Conservation (phyloP, 2,888 invertebrate genomes). For the Phengaris arion region DNA sequence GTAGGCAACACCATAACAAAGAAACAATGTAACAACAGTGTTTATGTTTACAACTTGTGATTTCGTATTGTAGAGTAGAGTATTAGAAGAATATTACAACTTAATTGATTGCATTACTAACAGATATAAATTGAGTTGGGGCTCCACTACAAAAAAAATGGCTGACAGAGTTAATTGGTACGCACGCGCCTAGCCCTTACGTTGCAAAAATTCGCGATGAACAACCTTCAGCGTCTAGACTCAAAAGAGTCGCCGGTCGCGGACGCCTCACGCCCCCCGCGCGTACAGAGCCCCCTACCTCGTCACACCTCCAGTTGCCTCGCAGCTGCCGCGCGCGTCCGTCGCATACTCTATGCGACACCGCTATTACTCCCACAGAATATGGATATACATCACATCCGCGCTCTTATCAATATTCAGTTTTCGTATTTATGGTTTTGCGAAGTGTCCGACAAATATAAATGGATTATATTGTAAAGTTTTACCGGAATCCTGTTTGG, state of each 20-base stretch:
- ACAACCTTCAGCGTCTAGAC: slow-evolving; percentile 30
- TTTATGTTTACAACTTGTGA: not conserved
- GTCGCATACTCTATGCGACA: slow-evolving; percentile 75
- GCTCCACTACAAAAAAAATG: slow-evolving; percentile 11
- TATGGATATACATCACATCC: slow-evolving; percentile 77
- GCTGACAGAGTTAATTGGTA: slow-evolving; percentile 43
- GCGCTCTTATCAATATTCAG: slow-evolving; percentile 72
- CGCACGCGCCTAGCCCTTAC: slow-evolving; percentile 62
- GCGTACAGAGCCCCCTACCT: slow-evolving; percentile 41
- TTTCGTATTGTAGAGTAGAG: not conserved
- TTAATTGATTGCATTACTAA: slow-evolving; percentile 7
- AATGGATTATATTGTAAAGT: slow-evolving; percentile 80
- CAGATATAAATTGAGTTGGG: not conserved
- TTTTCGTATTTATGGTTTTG: slow-evolving; percentile 76
- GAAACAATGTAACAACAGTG: not conserved
- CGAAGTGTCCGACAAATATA: slow-evolving; percentile 74
- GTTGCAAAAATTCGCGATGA: slow-evolving; percentile 55
- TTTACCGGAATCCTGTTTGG: slow-evolving; percentile 58
- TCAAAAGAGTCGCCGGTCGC: slow-evolving; percentile 34
- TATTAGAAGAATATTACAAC: slow-evolving; percentile 1
- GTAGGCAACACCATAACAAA: slow-evolving; percentile 8
- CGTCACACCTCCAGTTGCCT: slow-evolving; percentile 63
- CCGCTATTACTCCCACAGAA: slow-evolving; percentile 64
- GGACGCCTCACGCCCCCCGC: slow-evolving; percentile 53
- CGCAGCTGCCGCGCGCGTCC: slow-evolving; percentile 75